phyloP scores from a whole-genome alignment of 2,797 vertebrate genomes.

The Discoglossus pictus region DNA sequence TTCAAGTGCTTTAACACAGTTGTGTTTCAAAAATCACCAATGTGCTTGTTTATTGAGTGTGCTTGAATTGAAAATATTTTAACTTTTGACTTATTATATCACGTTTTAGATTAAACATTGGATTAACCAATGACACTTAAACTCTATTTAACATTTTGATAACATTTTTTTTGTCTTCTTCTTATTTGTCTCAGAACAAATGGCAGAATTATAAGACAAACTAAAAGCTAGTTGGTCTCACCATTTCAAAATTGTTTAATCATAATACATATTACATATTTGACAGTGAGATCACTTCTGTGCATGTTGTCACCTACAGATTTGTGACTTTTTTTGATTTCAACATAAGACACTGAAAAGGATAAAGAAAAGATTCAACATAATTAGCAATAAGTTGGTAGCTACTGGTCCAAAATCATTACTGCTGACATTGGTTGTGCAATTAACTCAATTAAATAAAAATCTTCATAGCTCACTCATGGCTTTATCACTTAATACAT shows the following conservation, averaged over 20 bases:
- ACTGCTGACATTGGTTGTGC: slow-evolving; percentile 45
- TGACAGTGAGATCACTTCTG: slow-evolving; percentile 9
- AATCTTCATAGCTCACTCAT: slow-evolving; percentile 45
- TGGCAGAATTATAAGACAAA: no score
- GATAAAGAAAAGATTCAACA: slow-evolving; percentile 30
- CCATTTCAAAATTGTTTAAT: slow-evolving; percentile 31
- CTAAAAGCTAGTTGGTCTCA: slow-evolving; percentile 14
- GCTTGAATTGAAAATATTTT: no score
- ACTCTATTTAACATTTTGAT: no score
- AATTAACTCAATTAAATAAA: slow-evolving; percentile 53
- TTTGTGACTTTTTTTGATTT: not conserved
- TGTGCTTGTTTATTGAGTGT: no score
- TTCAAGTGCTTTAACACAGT: no score
- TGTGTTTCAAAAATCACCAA: no score
- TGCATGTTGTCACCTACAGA: not conserved
- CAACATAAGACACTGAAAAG: slow-evolving; percentile 28
- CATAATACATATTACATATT: slow-evolving; percentile 17
- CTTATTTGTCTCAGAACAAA: not conserved
- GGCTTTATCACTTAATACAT: slow-evolving; percentile 47
- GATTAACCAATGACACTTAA: no score
- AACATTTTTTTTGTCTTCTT: no score
- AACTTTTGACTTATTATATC: no score
- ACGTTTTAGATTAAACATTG: no score
- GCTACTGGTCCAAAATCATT: slow-evolving; percentile 49
- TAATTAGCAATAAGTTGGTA: slow-evolving; percentile 42